These are phyloP conservation scores for Amniataba percoides DNA, from an alignment of 2,797 vertebrate genomes.

Conservation along the genomic window DNA sequence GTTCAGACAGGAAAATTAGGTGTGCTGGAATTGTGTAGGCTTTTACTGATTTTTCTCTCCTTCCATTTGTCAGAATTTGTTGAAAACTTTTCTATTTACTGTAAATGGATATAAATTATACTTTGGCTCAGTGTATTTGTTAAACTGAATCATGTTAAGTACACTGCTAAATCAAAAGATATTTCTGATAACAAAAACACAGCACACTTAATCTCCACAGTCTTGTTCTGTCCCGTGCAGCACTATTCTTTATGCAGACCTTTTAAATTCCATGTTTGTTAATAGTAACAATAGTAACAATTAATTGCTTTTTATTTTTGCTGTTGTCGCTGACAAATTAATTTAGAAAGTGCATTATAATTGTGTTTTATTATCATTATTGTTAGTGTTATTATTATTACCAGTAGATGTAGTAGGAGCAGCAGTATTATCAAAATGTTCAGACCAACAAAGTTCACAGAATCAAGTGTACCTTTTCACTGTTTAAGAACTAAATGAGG, in stretches of 20 bases:
- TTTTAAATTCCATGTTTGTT: neutral
- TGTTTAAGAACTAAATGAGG: neutral
- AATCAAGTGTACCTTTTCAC: neutral
- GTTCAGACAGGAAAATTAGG: neutral
- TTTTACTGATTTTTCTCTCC: neutral
- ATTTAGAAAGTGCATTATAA: neutral
- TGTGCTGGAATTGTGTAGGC: neutral
- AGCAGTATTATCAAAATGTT: neutral
- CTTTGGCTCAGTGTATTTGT: neutral
- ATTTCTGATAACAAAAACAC: neutral
- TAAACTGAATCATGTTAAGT: neutral
- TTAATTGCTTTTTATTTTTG: neutral
- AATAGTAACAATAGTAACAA: too few relatives aligned
- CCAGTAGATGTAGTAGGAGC: neutral
- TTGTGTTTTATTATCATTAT: neutral
- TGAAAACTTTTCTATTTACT: neutral
- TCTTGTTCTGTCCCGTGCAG: neutral
- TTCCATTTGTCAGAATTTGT: neutral
- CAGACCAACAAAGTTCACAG: neutral
- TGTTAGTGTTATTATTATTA: too few relatives aligned
- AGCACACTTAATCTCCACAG: neutral
- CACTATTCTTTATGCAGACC: neutral
- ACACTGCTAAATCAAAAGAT: slow-evolving; percentile 8
- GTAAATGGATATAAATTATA: neutral
- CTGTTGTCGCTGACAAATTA: neutral